These are phyloP conservation scores for Nymphicus hollandicus DNA, from an alignment of 2,113 vertebrate genomes.

Conservation along the genomic window DNA sequence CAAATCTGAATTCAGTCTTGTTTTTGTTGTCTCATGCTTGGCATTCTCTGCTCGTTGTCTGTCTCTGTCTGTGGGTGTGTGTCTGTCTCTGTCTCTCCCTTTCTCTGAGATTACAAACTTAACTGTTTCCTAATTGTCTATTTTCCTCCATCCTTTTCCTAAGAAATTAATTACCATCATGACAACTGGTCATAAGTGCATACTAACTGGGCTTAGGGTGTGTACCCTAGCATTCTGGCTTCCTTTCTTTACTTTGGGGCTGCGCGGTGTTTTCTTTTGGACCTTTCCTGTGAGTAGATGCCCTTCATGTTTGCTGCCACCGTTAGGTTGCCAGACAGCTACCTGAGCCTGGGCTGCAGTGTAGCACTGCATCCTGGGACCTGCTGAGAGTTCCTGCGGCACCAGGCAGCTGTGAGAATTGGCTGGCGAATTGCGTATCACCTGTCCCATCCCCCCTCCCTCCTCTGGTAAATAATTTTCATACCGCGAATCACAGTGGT, in stretches of 20 bases:
- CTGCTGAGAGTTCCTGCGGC: slow-evolving; percentile 30
- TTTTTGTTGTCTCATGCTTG: slow-evolving; percentile 36
- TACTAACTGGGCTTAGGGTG: neutral
- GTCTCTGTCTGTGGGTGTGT: slow-evolving; percentile 37
- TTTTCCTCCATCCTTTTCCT: neutral
- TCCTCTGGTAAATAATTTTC: slow-evolving; percentile 30
- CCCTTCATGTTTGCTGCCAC: neutral
- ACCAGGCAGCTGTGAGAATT: slow-evolving; percentile 53
- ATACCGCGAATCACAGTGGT: slow-evolving; percentile 1
- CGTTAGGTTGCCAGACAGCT: slow-evolving; percentile 40
- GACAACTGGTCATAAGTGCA: neutral
- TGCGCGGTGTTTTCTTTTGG: slow-evolving; percentile 37
- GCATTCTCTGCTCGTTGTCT: neutral
- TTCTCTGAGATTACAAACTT: slow-evolving; percentile 1
- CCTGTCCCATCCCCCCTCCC: neutral
- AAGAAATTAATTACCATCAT: neutral
- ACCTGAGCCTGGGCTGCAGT: slow-evolving; percentile 58
- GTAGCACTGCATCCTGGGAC: slow-evolving; percentile 73
- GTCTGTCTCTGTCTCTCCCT: slow-evolving; percentile 25
- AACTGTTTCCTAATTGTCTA: slow-evolving; percentile 57
- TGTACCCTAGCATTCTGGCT: neutral
- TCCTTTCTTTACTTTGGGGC: neutral
- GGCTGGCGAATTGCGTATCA: slow-evolving; percentile 39
- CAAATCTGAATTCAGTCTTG: slow-evolving; percentile 40
- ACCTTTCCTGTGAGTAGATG: slow-evolving; percentile 8